A percentile compares a stretch with the other conserved stretches of the same genome.
These are phyloP conservation scores for Synergus umbraculus DNA, from an alignment of 2,888 invertebrate genomes.

Conservation along the genomic window DNA sequence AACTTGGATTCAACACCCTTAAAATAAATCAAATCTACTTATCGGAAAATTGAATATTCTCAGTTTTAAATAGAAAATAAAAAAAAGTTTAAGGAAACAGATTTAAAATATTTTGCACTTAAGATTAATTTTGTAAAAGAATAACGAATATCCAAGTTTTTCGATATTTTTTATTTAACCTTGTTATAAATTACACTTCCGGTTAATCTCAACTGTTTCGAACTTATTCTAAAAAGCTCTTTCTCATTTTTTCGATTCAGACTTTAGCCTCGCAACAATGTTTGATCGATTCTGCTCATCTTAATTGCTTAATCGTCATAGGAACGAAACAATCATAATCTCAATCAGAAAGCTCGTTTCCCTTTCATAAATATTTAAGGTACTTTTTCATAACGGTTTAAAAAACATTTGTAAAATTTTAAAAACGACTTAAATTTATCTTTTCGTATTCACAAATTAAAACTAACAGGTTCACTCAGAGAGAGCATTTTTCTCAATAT, in stretches of 20 bases:
- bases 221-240: neutral
- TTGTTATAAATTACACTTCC: conserved; percentile 20
- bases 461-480: neutral
- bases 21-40: conserved; percentile 17
- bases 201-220: conserved; percentile 12
- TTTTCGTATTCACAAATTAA: neutral
- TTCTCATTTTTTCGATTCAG: neutral
- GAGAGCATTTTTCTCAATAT: neutral
- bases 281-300: conserved; percentile 32
- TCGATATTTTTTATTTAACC: conserved; percentile 10
- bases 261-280: conserved; percentile 29
- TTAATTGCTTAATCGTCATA: conserved; percentile 14
- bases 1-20: too few species aligned
- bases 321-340: neutral
- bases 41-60: neutral
- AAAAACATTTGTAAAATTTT: neutral
- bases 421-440: neutral
- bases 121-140: neutral
- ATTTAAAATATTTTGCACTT: neutral
- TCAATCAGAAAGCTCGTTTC: neutral
- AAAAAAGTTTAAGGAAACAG: too few species aligned
- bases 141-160: neutral
- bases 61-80: neutral
- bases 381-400: neutral
- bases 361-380: neutral